These are phyloP conservation scores for Lochmaea crataegi DNA, from an alignment of 2,888 invertebrate genomes.

Conservation along the genomic window DNA sequence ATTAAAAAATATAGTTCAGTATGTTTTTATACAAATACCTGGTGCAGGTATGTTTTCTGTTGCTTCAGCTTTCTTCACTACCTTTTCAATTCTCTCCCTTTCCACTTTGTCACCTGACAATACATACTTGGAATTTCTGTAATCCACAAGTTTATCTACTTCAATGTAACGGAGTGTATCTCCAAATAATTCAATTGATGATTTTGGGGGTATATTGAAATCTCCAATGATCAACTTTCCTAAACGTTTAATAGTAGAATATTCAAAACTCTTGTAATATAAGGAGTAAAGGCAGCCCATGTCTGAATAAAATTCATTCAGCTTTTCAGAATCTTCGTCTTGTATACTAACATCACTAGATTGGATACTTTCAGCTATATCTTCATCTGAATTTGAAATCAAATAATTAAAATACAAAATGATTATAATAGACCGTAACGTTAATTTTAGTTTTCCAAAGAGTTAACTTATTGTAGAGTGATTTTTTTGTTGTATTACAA, in stretches of 20 bases:
- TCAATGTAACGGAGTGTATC: constrained; percentile 51
- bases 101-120: constrained; percentile 37
- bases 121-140: constrained; percentile 22
- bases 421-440: background rate
- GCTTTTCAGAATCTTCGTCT: constrained; percentile 59
- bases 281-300: constrained; percentile 71
- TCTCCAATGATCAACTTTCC: constrained; percentile 64
- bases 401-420: background rate
- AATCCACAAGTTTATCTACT: constrained; percentile 36
- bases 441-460: too few species aligned
- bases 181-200: constrained; percentile 64
- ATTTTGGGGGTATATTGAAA: constrained; percentile 58
- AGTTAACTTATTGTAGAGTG: too few species aligned
- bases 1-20: background rate
- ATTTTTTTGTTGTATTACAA: too few species aligned
- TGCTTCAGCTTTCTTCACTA: constrained; percentile 39
- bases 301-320: constrained; percentile 67
- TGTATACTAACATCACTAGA: background rate
- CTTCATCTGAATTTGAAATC: constrained; percentile 3
- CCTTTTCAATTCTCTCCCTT: constrained; percentile 33
- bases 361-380: background rate
- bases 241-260: constrained; percentile 66
- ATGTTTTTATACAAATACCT: background rate
- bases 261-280: constrained; percentile 69
- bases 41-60: background rate